Base-by-base conservation (phyloP, 1,140 invertebrate genomes). In the Ylistrum balloti region DNA sequence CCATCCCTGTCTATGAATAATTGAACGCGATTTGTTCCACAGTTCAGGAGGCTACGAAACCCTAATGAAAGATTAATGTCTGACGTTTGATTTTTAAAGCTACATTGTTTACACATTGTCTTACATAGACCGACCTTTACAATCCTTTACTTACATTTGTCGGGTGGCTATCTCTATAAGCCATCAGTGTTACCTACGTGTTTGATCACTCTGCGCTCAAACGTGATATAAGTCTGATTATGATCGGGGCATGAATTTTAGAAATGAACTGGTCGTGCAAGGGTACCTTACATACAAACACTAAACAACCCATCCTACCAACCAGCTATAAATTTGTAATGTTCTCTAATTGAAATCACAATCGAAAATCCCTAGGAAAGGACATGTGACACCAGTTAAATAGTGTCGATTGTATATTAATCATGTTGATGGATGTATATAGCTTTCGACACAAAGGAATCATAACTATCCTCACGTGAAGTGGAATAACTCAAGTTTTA, bases 1-100 rank as follows among this genome's bases (percentile, higher is more conserved):
- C 15, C 45, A 3, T 5, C 28, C 22, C 56, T 5, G 56, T 74
- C 56, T 74, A 74, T 74, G 56, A 74, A 74, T 74, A 74, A 74
- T 74, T 74, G 1, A 74, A 28, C 56, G n/a, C 56, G 56, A 74
- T 74, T 74, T 74, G 56, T 1, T 28, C 56, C 56, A 74, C 56
- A 74, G 56, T 74, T 74, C 56, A 28, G 56, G 56, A 74, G 28
- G 56, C 56, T 74, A 74, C 28, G 56, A 74, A 74, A 74, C n/a
- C 0, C 56, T 74, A 74, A 74, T 74, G 56, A 74, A 74, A 74
- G n/a, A 74, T 74, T 74, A 74, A 74, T 74, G 56, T 9, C 56
- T 5, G 17, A 28, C 56, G 0, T 22, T 22, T n/a, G 56, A 74
- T n/a, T 74, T 74, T 11, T 28, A 74, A 74, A 5, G 22, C 20